A percentile compares a stretch with the other conserved stretches of the same genome.
Evolutionary conservation across 2,113 vertebrate species (phyloP).

Genomic region (Geococcyx californianus): DNA sequence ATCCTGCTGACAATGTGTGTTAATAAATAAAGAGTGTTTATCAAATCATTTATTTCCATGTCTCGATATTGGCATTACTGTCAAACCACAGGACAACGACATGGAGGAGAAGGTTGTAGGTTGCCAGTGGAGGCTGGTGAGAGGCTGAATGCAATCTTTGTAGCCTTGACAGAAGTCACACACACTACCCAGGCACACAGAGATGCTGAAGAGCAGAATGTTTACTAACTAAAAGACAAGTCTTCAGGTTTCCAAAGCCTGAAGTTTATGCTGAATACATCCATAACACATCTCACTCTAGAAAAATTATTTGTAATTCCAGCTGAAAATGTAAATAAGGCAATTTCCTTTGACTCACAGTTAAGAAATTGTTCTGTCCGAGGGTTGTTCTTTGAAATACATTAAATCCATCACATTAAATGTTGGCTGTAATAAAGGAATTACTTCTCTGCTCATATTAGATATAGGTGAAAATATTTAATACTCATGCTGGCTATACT

Average conservation of each 20-base stretch:
- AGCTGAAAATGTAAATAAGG: conserved; percentile 45
- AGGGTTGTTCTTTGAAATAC: neutral
- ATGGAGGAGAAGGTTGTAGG: neutral
- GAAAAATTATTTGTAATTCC: neutral
- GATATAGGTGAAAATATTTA: neutral
- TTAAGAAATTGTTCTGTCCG: conserved; percentile 34
- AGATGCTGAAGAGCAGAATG: neutral
- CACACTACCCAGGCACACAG: neutral
- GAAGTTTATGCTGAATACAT: neutral
- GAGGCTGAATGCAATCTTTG: neutral
- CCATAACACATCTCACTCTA: neutral
- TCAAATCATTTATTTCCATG: neutral
- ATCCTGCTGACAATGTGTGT: neutral
- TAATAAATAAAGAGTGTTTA: neutral
- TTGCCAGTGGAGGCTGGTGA: neutral
- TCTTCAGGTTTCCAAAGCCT: neutral
- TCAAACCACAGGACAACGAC: neutral
- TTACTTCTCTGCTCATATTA: neutral
- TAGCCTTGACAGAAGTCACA: neutral
- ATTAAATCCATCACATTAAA: conserved; percentile 44
- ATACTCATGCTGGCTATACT: neutral
- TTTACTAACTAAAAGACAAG: neutral
- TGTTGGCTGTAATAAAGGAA: conserved; percentile 16
- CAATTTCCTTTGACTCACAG: conserved; percentile 55
- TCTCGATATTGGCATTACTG: neutral